Percentiles rank a stretch among this genome's conserved stretches.
phyloP scores from a whole-genome alignment of 1,140 invertebrate species.

The Caligus rogercresseyi region DNA sequence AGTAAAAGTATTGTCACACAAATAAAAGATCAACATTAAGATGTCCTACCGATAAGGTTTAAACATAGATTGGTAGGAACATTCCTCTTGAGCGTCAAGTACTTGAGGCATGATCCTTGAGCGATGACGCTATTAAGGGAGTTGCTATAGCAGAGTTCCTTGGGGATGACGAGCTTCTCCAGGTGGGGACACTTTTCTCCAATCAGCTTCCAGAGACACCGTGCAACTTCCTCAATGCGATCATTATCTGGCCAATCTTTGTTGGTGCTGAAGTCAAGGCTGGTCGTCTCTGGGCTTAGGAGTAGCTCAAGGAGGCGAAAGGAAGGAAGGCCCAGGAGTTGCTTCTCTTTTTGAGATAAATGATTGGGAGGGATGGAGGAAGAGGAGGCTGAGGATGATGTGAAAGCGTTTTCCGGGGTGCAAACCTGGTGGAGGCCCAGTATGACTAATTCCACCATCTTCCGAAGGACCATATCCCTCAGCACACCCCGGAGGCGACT shows the following conservation, averaged over 20 bases:
- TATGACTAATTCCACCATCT: slow-evolving; percentile 7
- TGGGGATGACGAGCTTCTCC: slow-evolving; percentile 12
- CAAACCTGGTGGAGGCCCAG: not conserved
- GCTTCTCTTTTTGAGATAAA: not conserved
- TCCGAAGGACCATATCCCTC: slow-evolving; percentile 4
- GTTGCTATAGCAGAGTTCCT: slow-evolving; percentile 12
- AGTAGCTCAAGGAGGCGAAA: slow-evolving; percentile 8
- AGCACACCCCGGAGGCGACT: not conserved
- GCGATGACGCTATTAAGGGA: not conserved
- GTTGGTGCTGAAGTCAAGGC: slow-evolving; percentile 5
- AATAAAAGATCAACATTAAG: too few species aligned
- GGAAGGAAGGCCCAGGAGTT: not conserved
- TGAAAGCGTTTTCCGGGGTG: not conserved
- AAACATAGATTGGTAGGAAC: slow-evolving; percentile 20
- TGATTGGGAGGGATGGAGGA: not conserved
- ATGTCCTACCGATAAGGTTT: not conserved
- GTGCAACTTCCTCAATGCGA: not conserved
- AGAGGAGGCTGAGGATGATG: not conserved
- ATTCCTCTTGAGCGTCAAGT: slow-evolving; percentile 19
- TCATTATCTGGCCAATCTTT: slow-evolving; percentile 14
- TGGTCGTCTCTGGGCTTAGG: not conserved
- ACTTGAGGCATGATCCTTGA: not conserved
- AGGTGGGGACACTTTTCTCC: not conserved
- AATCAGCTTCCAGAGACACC: slow-evolving; percentile 6
- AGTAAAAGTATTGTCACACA: too few species aligned